These are phyloP conservation scores for Catharus fuscescens DNA, from an alignment of 2,113 vertebrate genomes.

Conservation along the genomic window DNA sequence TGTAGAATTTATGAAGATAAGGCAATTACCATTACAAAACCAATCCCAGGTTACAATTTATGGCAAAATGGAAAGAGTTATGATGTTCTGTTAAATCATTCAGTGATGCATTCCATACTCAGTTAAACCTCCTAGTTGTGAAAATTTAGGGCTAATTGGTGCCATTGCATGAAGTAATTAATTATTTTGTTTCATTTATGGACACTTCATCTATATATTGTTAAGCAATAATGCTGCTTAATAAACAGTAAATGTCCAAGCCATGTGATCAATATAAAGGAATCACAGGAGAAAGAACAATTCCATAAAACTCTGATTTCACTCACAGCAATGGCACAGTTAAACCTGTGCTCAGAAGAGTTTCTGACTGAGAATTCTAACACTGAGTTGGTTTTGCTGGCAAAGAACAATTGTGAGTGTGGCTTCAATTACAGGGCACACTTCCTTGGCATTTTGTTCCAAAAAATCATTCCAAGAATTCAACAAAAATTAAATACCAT, in stretches of 20 bases:
- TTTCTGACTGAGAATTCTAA: background rate
- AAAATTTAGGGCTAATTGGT: conserved; percentile 66
- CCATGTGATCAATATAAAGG: background rate
- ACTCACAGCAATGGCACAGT: background rate
- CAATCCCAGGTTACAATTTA: conserved; percentile 74
- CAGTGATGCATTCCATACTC: conserved; percentile 58
- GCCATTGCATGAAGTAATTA: conserved; percentile 54
- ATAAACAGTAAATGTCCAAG: background rate
- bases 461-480: background rate
- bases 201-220: background rate
- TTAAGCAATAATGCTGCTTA: background rate
- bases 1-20: conserved; percentile 79
- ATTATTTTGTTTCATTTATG: conserved; percentile 60
- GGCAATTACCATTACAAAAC: conserved; percentile 80
- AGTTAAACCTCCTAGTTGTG: conserved; percentile 64
- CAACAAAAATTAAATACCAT: background rate
- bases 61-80: conserved; percentile 71
- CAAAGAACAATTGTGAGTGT: background rate
- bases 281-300: background rate
- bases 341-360: background rate
- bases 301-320: background rate
- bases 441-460: background rate
- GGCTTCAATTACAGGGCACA: background rate
- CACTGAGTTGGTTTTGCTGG: background rate
- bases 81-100: conserved; percentile 71